Percentiles rank a stretch among this genome's conserved stretches.
These are phyloP conservation scores for Zoroaster sp. DNA, from an alignment of 53 echinoderm and acorn worm genomes.

Conservation along the genomic window DNA sequence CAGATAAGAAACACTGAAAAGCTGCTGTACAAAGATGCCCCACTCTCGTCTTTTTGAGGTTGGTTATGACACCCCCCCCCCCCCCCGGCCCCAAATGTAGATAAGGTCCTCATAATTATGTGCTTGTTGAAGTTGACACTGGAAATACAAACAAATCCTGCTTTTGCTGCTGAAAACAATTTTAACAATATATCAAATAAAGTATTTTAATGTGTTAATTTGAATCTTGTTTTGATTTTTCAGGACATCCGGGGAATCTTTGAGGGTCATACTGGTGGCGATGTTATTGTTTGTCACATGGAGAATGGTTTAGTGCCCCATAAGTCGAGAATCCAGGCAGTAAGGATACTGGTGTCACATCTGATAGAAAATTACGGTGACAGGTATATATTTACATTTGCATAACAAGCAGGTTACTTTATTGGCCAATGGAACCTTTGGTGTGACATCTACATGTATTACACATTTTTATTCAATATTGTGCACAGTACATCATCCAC, in stretches of 20 bases:
- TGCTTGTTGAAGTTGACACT: neutral
- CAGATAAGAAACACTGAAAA: no score
- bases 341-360: neutral
- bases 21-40: no score
- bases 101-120: neutral
- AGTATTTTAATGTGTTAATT: neutral
- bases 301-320: neutral
- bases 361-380: neutral
- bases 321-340: neutral
- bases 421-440: no score
- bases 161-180: neutral
- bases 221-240: neutral
- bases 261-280: neutral
- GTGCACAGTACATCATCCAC: no score
- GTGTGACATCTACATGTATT: neutral
- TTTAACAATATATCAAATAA: neutral
- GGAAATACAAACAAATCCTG: neutral
- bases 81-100: no score
- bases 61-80: no score
- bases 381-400: neutral
- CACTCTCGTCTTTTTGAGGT: no score
- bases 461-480: neutral
- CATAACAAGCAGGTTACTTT: neutral
- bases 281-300: neutral
- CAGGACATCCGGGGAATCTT: neutral